A percentile compares a stretch with the other conserved stretches of the same genome.
phyloP scores from a whole-genome alignment of 92 coral and sea anemone genomes.

The Montipora capitata region DNA sequence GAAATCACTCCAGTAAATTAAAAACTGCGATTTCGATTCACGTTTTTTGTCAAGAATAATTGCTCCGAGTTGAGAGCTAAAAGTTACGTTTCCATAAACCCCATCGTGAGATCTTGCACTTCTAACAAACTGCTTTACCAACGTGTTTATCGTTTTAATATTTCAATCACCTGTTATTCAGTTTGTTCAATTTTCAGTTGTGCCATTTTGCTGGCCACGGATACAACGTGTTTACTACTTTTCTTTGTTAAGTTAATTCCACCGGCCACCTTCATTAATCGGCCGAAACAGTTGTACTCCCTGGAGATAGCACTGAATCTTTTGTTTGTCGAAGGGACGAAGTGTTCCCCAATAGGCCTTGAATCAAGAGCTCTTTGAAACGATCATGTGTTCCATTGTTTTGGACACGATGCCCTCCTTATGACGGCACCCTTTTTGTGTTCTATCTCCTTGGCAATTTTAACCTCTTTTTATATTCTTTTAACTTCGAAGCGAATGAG shows the following conservation, averaged over 20 bases:
- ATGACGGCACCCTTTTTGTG: conserved; percentile 46
- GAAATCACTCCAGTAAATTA: neutral
- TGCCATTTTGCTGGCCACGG: conserved; percentile 56
- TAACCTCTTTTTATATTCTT: conserved; percentile 17
- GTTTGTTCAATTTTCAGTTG: conserved; percentile 30
- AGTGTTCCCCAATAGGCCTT: conserved; percentile 32
- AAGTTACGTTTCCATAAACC: too few relatives aligned
- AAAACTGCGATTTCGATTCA: neutral
- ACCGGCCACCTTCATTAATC: conserved; percentile 25
- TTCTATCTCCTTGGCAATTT: conserved; percentile 5
- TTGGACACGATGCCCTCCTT: conserved; percentile 35
- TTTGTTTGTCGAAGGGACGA: conserved; percentile 26
- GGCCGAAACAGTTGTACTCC: conserved; percentile 57
- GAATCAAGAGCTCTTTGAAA: conserved; percentile 39
- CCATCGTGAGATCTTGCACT: neutral
- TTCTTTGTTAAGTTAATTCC: conserved; percentile 40
- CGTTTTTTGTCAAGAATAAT: neutral
- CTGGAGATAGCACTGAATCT: conserved; percentile 41
- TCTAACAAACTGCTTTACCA: conserved; percentile 7
- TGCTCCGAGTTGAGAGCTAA: neutral
- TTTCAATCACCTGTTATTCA: conserved; percentile 32
- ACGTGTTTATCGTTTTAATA: conserved; percentile 34
- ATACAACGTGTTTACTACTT: conserved; percentile 50
- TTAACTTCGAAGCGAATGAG: neutral
- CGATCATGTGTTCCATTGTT: conserved; percentile 64